Base-by-base conservation (phyloP, 92 coral and sea anemone genomes). In the Hydrozoanthus gracilis region DNA sequence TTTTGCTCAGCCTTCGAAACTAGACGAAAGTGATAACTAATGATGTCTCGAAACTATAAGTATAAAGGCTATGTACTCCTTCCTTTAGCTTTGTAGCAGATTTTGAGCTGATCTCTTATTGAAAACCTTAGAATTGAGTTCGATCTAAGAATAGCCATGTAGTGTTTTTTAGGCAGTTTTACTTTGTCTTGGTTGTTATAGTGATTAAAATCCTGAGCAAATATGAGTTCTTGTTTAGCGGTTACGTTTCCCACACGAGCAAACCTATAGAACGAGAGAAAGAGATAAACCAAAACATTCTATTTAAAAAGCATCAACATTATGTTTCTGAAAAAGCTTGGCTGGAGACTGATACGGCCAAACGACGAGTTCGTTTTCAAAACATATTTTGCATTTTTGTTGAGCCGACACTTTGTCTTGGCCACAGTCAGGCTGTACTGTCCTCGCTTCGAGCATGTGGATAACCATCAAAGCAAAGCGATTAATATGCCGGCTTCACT, bases 221-320 rank as follows among this genome's bases (percentile, higher is more conserved):
- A 80, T 60, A 80, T 80, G 85, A 80, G 48, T 70, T 46, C 8
- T 7, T 80, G 69, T 48, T 61, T 7, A 49, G 49, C 51, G 9
- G 35, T 27, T 54, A 44, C 48, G 47, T 65, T 80, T 1, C 85
- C 74, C 73, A 67, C 61, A 66, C 73, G 52, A 50, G 15, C 73
- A 80, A 80, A 64, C 44, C 66, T 39, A 46, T 7, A n/a, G 12
- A 10, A 5, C 2, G n/a, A 46, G 56, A 14, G 14, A 62, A 17
- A 80, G 60, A 64, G 58, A 4, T 18, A 48, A 79, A 62, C n/a
- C 74, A 17, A 79, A 79, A 80, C 74, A 80, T 17, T 80, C 74
- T 65, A 80, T 80, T 80, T 65, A 48, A 80, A 66, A 80, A 60
- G 49, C 51, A 80, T 80, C 74, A 80, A 64, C 85, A 45, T 20